Conservation (phyloP, 2,113 vertebrate species). For the Cyphomyrus discorhynchus region DNA sequence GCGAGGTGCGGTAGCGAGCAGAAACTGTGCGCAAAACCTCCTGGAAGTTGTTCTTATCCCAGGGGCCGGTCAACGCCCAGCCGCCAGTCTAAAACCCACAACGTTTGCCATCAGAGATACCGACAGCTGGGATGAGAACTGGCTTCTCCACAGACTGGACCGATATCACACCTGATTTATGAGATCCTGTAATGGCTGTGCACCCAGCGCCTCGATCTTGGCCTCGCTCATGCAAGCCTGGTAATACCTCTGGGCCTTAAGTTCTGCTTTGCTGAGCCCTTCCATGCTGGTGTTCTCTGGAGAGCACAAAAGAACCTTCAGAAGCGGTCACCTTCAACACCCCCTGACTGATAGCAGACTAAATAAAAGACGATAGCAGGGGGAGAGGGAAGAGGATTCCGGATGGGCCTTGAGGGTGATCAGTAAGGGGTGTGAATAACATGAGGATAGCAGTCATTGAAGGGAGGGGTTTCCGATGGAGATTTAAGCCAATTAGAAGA, state of each 20-base stretch:
- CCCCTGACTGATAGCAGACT: background rate
- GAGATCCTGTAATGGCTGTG: constrained; percentile 73
- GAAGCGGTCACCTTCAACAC: background rate
- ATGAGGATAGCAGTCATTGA: background rate
- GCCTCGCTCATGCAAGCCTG: constrained; percentile 89
- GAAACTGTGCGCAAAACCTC: constrained; percentile 72
- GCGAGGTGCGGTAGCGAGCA: constrained; percentile 71
- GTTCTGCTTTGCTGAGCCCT: constrained; percentile 71
- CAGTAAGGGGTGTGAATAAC: background rate
- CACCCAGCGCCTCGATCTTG: constrained; percentile 79
- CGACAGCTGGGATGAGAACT: background rate
- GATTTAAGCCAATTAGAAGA: background rate
- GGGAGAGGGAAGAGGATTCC: background rate
- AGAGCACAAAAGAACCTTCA: background rate
- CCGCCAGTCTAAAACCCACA: constrained; percentile 73
- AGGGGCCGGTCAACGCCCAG: constrained; percentile 76
- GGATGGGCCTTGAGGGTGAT: background rate
- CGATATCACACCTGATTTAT: constrained; percentile 72
- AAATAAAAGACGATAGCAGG: background rate
- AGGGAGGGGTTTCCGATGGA: background rate
- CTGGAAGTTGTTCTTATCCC: constrained; percentile 81
- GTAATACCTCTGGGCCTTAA: constrained; percentile 85
- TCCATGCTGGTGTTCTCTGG: constrained; percentile 78
- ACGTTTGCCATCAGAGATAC: background rate
- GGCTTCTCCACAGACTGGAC: background rate